phyloP scores from a whole-genome alignment of 1,140 invertebrate genomes.

The Drosophila eugracilis region DNA sequence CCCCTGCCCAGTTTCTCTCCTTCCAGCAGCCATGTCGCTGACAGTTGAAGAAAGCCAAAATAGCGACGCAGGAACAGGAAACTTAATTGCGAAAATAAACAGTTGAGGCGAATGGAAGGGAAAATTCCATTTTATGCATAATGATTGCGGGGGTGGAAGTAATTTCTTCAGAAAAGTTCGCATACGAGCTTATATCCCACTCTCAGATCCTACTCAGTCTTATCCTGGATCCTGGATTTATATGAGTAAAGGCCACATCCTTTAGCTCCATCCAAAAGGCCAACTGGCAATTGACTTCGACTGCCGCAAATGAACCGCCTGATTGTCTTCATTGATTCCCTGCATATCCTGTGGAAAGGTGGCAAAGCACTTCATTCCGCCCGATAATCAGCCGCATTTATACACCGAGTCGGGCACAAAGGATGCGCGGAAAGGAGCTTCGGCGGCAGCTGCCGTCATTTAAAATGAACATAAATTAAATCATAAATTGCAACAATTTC shows the following conservation, averaged over 20 bases:
- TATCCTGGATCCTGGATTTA: no score
- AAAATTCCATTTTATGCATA: slow-evolving; percentile 19
- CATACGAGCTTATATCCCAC: neutral
- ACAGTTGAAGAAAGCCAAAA: slow-evolving; percentile 33
- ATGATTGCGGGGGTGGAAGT: slow-evolving; percentile 2
- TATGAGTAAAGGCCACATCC: no score
- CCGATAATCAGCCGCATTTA: slow-evolving; percentile 77
- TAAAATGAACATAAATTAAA: slow-evolving; percentile 82
- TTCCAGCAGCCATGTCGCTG: slow-evolving; percentile 1
- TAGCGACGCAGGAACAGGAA: slow-evolving; percentile 22
- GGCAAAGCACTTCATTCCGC: slow-evolving; percentile 26
- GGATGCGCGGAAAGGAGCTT: slow-evolving; percentile 27
- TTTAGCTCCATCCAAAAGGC: neutral
- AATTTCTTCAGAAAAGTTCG: slow-evolving; percentile 8
- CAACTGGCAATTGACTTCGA: slow-evolving; percentile 49
- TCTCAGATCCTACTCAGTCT: neutral
- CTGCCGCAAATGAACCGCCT: slow-evolving; percentile 57
- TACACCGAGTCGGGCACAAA: slow-evolving; percentile 54
- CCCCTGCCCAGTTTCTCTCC: neutral
- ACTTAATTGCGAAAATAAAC: slow-evolving; percentile 52
- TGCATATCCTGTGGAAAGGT: slow-evolving; percentile 29
- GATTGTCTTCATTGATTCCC: slow-evolving; percentile 60
- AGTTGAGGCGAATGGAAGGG: slow-evolving; percentile 5
- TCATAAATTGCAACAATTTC: slow-evolving; percentile 81
- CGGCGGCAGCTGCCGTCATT: slow-evolving; percentile 42